Conservation (phyloP, 23 tunicate genomes). For the Halocynthia aurantium region DNA sequence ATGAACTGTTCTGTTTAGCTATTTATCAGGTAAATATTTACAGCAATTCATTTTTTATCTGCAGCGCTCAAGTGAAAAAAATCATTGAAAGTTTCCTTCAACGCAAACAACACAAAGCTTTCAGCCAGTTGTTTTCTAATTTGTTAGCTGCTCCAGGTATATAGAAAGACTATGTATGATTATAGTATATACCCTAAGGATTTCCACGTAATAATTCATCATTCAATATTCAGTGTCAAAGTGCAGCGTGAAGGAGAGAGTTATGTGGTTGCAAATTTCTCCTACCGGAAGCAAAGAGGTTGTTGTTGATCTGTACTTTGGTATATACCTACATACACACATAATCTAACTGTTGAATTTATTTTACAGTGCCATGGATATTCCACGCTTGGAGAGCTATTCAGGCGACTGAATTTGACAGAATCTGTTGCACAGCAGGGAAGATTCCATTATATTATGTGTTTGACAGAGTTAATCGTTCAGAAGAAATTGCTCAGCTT, state of each 20-base stretch:
- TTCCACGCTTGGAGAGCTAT: slow-evolving; percentile 75
- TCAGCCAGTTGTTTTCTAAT: slow-evolving; percentile 37
- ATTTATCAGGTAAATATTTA: too few species aligned
- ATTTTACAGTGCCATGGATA: slow-evolving; percentile 68
- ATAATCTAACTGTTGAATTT: background rate
- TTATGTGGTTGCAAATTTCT: slow-evolving; percentile 66
- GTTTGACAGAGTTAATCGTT: slow-evolving; percentile 57
- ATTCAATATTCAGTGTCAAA: slow-evolving; percentile 42
- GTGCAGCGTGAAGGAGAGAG: slow-evolving; percentile 78
- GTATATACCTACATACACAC: background rate
- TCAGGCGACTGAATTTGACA: slow-evolving; percentile 63
- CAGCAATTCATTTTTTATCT: background rate
- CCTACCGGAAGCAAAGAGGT: slow-evolving; percentile 75
- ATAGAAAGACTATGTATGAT: background rate
- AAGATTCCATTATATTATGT: slow-evolving; percentile 76
- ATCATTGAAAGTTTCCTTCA: slow-evolving; percentile 66
- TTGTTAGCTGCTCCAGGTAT: slow-evolving; percentile 85
- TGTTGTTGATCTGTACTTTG: background rate
- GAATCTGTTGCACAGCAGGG: slow-evolving; percentile 38
- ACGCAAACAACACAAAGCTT: slow-evolving; percentile 46
- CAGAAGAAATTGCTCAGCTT: slow-evolving; percentile 28
- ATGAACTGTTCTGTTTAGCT: too few species aligned
- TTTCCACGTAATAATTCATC: background rate
- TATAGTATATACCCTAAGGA: background rate
- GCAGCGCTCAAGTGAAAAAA: slow-evolving; percentile 73